Conservation (phyloP, 2,888 invertebrate species). For the Agrochola litura region DNA sequence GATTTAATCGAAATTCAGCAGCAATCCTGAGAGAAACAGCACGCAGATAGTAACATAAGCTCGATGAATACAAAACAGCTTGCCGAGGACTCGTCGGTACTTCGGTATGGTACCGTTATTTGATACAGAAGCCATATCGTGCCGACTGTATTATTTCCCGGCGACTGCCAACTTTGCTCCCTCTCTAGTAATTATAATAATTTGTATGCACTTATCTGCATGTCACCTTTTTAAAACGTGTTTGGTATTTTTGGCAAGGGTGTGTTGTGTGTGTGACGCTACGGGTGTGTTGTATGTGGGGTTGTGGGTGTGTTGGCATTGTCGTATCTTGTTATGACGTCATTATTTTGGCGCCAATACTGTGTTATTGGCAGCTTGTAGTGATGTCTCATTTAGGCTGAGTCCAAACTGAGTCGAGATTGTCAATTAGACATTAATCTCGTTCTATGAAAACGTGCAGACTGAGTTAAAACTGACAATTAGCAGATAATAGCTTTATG, state of each 20-base stretch:
- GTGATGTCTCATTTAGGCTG: constrained; percentile 25
- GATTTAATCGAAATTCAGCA: constrained; percentile 30
- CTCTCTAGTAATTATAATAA: constrained; percentile 57
- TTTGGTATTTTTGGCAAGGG: constrained; percentile 46
- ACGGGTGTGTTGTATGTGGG: not conserved
- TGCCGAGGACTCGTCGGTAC: constrained; percentile 58
- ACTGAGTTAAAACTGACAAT: not conserved
- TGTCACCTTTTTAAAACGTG: constrained; percentile 30
- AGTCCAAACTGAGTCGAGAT: not conserved
- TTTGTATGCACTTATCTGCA: constrained; percentile 53
- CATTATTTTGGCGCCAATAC: constrained; percentile 36
- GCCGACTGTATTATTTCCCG: constrained; percentile 38
- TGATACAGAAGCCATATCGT: constrained; percentile 78
- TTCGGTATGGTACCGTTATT: constrained; percentile 61
- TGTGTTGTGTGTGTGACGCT: not conserved
- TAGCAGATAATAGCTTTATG: not conserved
- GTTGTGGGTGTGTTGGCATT: constrained; percentile 19
- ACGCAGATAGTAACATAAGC: constrained; percentile 57
- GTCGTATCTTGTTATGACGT: constrained; percentile 35
- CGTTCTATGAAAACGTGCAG: not conserved
- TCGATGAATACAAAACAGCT: constrained; percentile 58
- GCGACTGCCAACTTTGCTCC: constrained; percentile 44
- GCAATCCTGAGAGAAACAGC: constrained; percentile 24
- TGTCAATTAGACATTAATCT: not conserved
- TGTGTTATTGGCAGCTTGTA: constrained; percentile 42